A percentile compares a stretch with the other conserved stretches of the same genome.
phyloP scores from a whole-genome alignment of 30 jellyfish, hydroid and myxozoan species.

The Clytia hemisphaerica region DNA sequence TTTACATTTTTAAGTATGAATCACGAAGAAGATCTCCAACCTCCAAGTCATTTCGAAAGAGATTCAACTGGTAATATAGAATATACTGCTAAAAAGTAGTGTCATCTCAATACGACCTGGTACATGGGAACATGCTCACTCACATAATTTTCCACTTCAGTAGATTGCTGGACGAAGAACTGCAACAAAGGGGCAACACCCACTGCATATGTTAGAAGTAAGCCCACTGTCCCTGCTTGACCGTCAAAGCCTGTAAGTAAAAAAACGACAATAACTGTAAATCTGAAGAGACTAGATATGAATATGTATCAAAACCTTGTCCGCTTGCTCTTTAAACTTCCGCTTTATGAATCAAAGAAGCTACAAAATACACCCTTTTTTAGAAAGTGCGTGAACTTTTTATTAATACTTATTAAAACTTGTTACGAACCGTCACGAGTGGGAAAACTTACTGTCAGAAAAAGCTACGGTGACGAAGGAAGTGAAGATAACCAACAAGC shows the following conservation, averaged over 20 bases:
- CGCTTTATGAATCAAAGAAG: neutral
- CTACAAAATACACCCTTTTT: neutral
- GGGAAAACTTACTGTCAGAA: slow-evolving; percentile 30
- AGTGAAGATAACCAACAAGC: slow-evolving; percentile 42
- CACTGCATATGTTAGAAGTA: slow-evolving; percentile 70
- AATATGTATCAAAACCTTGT: too few species aligned
- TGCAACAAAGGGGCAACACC: slow-evolving; percentile 61
- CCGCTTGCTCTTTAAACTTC: too few species aligned
- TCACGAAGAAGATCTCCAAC: too few species aligned
- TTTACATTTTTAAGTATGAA: too few species aligned
- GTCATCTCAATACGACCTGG: too few species aligned
- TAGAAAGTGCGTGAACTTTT: neutral
- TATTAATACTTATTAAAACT: neutral
- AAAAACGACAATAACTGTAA: neutral
- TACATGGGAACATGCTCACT: too few species aligned
- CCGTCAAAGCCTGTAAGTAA: too few species aligned
- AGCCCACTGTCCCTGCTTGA: slow-evolving; percentile 77
- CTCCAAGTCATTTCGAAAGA: too few species aligned
- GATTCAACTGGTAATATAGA: too few species aligned
- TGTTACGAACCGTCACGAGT: neutral
- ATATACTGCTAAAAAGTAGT: too few species aligned
- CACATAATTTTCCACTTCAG: slow-evolving; percentile 89
- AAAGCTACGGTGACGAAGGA: slow-evolving; percentile 49
- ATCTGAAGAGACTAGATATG: too few species aligned
- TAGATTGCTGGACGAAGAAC: slow-evolving; percentile 67